Conservation (phyloP, 1,140 invertebrate genomes). For the Macrobrachium rosenbergii region DNA sequence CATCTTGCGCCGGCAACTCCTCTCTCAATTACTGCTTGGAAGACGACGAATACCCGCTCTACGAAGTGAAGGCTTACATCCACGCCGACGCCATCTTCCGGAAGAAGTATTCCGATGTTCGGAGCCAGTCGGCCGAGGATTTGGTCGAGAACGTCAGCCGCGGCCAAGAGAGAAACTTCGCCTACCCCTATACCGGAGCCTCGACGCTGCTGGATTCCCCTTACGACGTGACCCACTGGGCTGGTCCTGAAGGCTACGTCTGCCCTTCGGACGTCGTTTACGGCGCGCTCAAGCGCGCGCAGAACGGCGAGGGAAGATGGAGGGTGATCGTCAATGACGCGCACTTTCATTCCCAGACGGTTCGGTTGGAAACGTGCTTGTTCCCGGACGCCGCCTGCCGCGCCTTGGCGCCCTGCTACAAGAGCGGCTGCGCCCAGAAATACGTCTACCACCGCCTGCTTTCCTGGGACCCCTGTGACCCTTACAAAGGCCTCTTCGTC, state of each 20-base stretch:
- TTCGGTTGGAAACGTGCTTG: conserved; percentile 25
- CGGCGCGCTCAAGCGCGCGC: conserved; percentile 36
- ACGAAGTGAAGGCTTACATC: conserved; percentile 66
- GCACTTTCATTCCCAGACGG: conserved; percentile 7
- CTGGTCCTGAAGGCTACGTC: conserved; percentile 64
- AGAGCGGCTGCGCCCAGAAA: conserved; percentile 67
- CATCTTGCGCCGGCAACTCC: conserved; percentile 57
- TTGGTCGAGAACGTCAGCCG: conserved; percentile 61
- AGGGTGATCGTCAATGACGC: conserved; percentile 16
- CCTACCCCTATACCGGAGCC: conserved; percentile 39
- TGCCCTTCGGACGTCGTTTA: conserved; percentile 38
- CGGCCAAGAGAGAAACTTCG: conserved; percentile 55
- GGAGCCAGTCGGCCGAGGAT: conserved; percentile 26
- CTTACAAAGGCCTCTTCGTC: conserved; percentile 67
- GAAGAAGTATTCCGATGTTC: conserved; percentile 43
- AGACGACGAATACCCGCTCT: conserved; percentile 66
- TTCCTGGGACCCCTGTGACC: conserved; percentile 55
- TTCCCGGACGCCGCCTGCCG: conserved; percentile 64
- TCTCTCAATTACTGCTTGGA: conserved; percentile 62
- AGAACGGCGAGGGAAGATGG: conserved; percentile 39
- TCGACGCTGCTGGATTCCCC: conserved; percentile 35
- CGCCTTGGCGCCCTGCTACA: conserved; percentile 67
- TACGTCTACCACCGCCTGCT: conserved; percentile 67
- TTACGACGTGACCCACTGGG: conserved; percentile 66
- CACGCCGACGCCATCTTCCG: conserved; percentile 19